phyloP scores from a whole-genome alignment of 1,140 invertebrate species.

The Drosophila chauvacae region DNA sequence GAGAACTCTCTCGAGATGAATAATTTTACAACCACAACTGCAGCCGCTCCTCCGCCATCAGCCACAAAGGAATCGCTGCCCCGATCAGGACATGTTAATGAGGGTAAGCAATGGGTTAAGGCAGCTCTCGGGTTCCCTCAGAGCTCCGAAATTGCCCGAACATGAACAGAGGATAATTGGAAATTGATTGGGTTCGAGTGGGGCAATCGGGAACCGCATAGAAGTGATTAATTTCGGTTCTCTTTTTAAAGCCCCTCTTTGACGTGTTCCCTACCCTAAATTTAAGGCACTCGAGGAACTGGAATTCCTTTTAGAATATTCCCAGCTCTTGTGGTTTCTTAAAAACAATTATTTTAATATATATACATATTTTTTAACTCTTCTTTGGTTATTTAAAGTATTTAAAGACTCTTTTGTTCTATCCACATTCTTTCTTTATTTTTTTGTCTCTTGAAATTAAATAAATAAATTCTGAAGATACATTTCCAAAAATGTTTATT shows the following conservation, averaged over 20 bases:
- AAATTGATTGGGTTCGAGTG: conserved; percentile 51
- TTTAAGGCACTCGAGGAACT: not conserved
- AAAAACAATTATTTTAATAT: not conserved
- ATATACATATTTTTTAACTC: not conserved
- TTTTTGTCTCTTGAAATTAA: not conserved
- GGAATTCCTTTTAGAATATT: not conserved
- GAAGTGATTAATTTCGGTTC: conserved; percentile 38
- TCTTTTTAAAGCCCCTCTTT: conserved; percentile 2
- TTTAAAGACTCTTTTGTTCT: not conserved
- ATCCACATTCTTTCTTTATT: not conserved
- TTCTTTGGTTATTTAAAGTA: not conserved
- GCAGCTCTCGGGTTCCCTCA: not conserved
- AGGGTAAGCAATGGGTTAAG: conserved; percentile 63
- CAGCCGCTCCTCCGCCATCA: conserved; percentile 53
- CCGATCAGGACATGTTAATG: conserved; percentile 82
- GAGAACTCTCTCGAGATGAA: conserved; percentile 61
- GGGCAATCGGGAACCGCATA: conserved; percentile 13
- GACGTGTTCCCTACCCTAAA: not conserved
- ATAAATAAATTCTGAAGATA: no score
- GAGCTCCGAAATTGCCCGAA: conserved; percentile 36
- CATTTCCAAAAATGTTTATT: not conserved
- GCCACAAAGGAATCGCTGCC: conserved; percentile 77
- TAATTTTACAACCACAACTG: conserved; percentile 82
- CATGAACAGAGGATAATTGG: conserved; percentile 55
- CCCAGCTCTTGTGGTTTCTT: not conserved